phyloP scores from a whole-genome alignment of 1,140 invertebrate genomes.

The Bombus soroeensis region DNA sequence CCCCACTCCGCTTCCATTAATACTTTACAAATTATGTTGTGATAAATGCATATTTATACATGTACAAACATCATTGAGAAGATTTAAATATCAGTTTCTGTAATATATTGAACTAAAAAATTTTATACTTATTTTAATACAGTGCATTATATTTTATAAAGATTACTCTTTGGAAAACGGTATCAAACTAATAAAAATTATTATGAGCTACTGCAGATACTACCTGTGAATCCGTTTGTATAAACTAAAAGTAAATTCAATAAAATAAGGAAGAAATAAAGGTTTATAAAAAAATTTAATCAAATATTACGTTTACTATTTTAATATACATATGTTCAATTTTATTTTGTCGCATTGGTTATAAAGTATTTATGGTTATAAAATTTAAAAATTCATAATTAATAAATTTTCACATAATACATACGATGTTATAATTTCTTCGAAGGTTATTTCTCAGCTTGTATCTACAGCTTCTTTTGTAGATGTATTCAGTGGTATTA shows the following conservation, averaged over 20 bases:
- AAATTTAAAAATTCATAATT: constrained; percentile 8
- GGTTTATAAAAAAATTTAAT: neutral
- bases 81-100: neutral
- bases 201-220: neutral
- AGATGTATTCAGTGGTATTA: neutral
- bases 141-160: neutral
- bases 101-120: neutral
- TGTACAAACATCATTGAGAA: neutral
- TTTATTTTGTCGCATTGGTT: neutral
- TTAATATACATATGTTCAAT: neutral
- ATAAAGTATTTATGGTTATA: neutral
- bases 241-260: neutral
- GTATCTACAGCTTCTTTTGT: neutral
- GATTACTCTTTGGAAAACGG: neutral
- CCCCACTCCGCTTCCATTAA: neutral
- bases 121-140: neutral
- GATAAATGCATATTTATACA: neutral
- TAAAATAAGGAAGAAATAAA: neutral
- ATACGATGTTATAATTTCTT: neutral
- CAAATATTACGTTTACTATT: no score
- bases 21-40: neutral
- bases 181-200: neutral
- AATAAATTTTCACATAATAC: neutral
- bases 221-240: no score
- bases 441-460: neutral